A percentile compares a stretch with the other conserved stretches of the same genome.
Evolutionary conservation across 2,797 vertebrate genomes (phyloP).

Genomic region (Anguilla anguilla): DNA sequence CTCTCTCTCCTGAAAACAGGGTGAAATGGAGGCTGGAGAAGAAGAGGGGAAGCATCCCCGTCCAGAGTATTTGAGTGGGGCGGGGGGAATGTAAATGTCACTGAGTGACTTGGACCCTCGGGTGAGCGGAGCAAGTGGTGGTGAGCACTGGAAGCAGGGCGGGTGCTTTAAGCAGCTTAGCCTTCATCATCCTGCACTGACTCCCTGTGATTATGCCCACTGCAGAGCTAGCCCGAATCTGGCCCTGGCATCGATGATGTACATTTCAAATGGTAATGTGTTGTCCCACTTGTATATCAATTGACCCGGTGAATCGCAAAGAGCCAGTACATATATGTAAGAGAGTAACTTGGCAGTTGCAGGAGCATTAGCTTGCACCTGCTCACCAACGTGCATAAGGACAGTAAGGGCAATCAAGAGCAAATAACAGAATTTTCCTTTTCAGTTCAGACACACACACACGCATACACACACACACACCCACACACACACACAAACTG

Average conservation of each 20-base stretch:
- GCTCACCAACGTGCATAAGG: slow-evolving; percentile 3
- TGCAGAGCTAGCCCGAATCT: slow-evolving; percentile 23
- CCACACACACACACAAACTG: background rate
- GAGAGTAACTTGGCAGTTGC: slow-evolving; percentile 40
- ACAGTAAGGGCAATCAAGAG: background rate
- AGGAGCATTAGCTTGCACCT: slow-evolving; percentile 44
- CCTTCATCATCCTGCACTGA: slow-evolving; percentile 20
- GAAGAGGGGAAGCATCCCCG: slow-evolving; percentile 19
- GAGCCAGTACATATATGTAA: slow-evolving; percentile 35
- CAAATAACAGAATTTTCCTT: background rate
- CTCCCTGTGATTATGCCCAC: slow-evolving; percentile 41
- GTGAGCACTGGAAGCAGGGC: background rate
- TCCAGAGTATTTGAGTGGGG: slow-evolving; percentile 13
- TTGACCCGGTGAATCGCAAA: slow-evolving; percentile 52
- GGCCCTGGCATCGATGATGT: slow-evolving; percentile 27
- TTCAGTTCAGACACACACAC: background rate
- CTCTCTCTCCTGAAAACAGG: background rate
- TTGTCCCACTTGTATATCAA: slow-evolving; percentile 47
- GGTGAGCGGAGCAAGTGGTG: slow-evolving; percentile 7
- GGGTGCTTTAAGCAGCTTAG: slow-evolving; percentile 15
- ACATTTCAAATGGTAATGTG: slow-evolving; percentile 34
- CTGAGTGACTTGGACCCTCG: slow-evolving; percentile 32
- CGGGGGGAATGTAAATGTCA: slow-evolving; percentile 16
- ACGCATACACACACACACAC: too few species aligned
- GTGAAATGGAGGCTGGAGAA: background rate